These are phyloP conservation scores for Blastobasis lacticolella DNA, from an alignment of 2,888 invertebrate species.

Conservation along the genomic window DNA sequence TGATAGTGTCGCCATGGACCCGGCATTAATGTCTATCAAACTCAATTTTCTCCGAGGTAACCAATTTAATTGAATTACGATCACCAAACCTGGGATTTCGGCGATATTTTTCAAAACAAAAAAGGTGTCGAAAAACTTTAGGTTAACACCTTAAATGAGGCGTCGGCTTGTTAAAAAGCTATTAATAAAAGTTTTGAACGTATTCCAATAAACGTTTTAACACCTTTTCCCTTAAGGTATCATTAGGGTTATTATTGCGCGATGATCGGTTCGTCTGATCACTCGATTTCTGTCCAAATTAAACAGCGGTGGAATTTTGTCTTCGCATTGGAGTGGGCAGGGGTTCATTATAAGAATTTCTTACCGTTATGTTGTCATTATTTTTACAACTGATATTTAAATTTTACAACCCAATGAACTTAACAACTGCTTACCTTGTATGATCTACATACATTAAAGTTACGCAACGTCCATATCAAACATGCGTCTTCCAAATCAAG, in stretches of 20 bases:
- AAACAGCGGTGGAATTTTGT: conserved; percentile 2
- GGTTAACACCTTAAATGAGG: conserved; percentile 53
- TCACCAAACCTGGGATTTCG: conserved; percentile 15
- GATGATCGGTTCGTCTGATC: conserved; percentile 30
- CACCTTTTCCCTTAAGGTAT: conserved; percentile 69
- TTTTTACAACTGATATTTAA: background rate
- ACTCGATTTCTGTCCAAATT: conserved; percentile 32
- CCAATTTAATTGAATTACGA: conserved; percentile 30
- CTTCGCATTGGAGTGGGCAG: too few relatives aligned
- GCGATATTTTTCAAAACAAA: conserved; percentile 12
- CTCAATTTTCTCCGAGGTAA: conserved; percentile 18
- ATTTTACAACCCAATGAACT: too few relatives aligned
- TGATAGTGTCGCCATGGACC: conserved; percentile 11
- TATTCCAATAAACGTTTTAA: conserved; percentile 72
- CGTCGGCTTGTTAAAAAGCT: conserved; percentile 69
- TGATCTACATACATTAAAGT: too few relatives aligned
- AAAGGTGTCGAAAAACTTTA: conserved; percentile 30
- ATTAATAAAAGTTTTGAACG: conserved; percentile 65
- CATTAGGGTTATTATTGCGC: conserved; percentile 62
- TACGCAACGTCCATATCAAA: too few relatives aligned
- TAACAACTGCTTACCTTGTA: too few relatives aligned
- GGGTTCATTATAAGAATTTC: background rate
- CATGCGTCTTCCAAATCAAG: too few relatives aligned
- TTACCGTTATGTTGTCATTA: background rate
- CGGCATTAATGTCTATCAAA: conserved; percentile 29